Percentiles rank a stretch among this genome's conserved stretches.
Conservation (phyloP, 2,113 vertebrate species). For the Martes martes region DNA sequence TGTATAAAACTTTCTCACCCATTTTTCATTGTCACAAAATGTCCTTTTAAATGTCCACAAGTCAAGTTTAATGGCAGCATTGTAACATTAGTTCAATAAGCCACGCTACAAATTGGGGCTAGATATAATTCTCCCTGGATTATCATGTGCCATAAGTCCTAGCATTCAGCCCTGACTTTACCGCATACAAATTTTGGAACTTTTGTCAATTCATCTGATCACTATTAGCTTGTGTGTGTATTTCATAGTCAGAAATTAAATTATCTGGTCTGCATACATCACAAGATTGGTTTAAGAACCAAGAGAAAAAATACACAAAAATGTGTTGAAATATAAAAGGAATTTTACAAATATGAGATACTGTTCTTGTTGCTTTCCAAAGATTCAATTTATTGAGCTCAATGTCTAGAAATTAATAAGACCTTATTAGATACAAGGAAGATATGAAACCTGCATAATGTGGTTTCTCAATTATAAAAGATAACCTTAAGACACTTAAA, state of each 20-base stretch:
- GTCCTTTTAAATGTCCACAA: constrained; percentile 42
- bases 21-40: constrained; percentile 52
- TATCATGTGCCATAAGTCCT: not conserved
- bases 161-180: not conserved
- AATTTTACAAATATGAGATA: not conserved
- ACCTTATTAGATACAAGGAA: not conserved
- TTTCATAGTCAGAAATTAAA: not conserved
- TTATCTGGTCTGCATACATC: not conserved
- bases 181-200: not conserved
- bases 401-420: not conserved
- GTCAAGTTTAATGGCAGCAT: constrained; percentile 41
- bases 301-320: not conserved
- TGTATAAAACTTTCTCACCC: not conserved
- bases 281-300: not conserved
- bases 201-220: not conserved
- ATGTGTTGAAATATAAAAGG: not conserved
- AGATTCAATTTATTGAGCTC: not conserved
- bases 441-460: not conserved
- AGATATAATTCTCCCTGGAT: constrained; percentile 12
- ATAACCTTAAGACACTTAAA: not conserved
- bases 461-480: not conserved
- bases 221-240: not conserved
- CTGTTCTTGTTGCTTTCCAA: not conserved
- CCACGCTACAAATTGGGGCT: not conserved
- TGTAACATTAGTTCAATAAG: constrained; percentile 16